Evolutionary conservation across 2,113 vertebrate species (phyloP), one percentile per base, ranked within the genome.

Genomic region (Zosterops hypoxanthus): DNA sequence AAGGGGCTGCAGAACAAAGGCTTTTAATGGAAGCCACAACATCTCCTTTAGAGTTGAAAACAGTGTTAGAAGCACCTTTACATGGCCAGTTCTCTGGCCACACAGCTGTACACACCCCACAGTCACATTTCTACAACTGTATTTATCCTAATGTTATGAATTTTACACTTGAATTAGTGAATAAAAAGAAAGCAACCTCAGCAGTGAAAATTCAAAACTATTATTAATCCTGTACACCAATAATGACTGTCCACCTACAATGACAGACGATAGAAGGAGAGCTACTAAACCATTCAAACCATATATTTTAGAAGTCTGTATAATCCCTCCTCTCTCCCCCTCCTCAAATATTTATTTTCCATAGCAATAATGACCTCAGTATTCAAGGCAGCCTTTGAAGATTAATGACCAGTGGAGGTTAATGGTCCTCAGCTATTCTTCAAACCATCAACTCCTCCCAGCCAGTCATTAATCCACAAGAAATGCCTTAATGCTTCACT

Each of bases 281-380:
- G 77, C 82, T 88, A 73, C 60, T 60, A 81, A 93, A 66, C 76
- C 56, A 65, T 65, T 83, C 70, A 57, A 57, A 84, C 4, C 29
- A 71, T 23, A 18, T 69, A 80, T 91, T 94, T 84, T 20, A 55
- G 29, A 84, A 85, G 46, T 24, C 42, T 31, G 7, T 70, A 59
- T 71, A 75, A 90, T 82, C 49, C 77, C 57, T 73, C 46, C 29
- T 86, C 46, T 76, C 63, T 44, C 73, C 57, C 86, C 83, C 71
- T 94, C 88, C 90, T 92, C 91, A 90, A 94, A 93, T 96, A 95
- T 97, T 96, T 97, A 95, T 95, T 95, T 96, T 93, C 77, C 81
- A 92, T 89, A 85, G 84, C 81, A 95, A 95, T 93, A 94, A 95
- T 83, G 90, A 93, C 88, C 88, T 95, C 88, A 94, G 84, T 44